These are phyloP conservation scores for Eristalis arbustorum DNA, from an alignment of 2,888 invertebrate species.

Conservation along the genomic window DNA sequence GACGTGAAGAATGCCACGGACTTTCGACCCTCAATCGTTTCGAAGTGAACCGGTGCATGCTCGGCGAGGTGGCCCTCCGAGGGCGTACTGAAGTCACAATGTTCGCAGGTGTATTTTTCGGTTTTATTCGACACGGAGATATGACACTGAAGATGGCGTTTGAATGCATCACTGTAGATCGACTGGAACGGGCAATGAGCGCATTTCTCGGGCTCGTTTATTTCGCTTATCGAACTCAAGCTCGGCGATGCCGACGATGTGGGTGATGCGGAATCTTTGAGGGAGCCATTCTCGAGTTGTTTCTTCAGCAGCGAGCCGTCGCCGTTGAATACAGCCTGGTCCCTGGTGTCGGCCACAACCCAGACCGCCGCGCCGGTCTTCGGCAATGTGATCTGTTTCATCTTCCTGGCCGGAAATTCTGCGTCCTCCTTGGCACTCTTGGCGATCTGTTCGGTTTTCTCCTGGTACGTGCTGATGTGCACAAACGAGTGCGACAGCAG, in stretches of 20 bases:
- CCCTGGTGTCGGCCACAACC: conserved; percentile 78
- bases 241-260: conserved; percentile 35
- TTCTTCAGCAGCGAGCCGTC: conserved; percentile 77
- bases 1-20: conserved; percentile 78
- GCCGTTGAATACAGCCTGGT: conserved; percentile 72
- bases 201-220: conserved; percentile 81
- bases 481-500: conserved; percentile 86
- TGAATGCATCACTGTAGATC: conserved; percentile 86
- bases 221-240: conserved; percentile 50
- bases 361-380: conserved; percentile 77
- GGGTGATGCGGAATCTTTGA: conserved; percentile 44
- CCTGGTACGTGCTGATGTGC: conserved; percentile 89
- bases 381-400: conserved; percentile 79
- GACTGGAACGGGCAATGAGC: conserved; percentile 90
- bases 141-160: conserved; percentile 89
- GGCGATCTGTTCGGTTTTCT: conserved; percentile 86
- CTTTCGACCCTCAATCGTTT: conserved; percentile 76
- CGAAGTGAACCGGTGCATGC: conserved; percentile 90
- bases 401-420: conserved; percentile 84
- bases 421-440: conserved; percentile 84
- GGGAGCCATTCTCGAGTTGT: conserved; percentile 75
- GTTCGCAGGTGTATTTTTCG: conserved; percentile 86
- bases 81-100: conserved; percentile 90
- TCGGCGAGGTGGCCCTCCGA: conserved; percentile 88
- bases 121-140: conserved; percentile 82